Conservation (phyloP, 2,113 vertebrate species). For the Coreoperca whiteheadi region DNA sequence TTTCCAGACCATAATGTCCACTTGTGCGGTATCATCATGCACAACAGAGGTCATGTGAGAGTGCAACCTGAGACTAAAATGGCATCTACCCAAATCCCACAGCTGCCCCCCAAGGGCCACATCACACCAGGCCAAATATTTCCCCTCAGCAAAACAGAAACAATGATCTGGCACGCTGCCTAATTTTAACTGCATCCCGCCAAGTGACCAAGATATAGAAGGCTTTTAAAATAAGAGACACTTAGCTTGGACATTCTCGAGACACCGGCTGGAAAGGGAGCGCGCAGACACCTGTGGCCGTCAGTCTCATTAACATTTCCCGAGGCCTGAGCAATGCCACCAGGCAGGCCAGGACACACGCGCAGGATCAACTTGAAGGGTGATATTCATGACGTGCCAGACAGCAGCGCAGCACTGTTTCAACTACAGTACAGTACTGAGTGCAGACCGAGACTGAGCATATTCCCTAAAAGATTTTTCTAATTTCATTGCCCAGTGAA, state of each 20-base stretch:
- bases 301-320: slow-evolving; percentile 68
- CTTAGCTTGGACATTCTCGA: slow-evolving; percentile 66
- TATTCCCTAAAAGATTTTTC: not conserved
- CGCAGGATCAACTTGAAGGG: slow-evolving; percentile 14
- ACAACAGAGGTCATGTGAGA: slow-evolving; percentile 79
- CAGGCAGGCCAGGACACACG: slow-evolving; percentile 20
- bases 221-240: slow-evolving; percentile 67
- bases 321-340: slow-evolving; percentile 42
- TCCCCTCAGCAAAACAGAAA: slow-evolving; percentile 79
- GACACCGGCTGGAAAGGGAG: slow-evolving; percentile 52
- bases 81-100: slow-evolving; percentile 70
- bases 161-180: slow-evolving; percentile 78
- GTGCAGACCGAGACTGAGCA: not conserved
- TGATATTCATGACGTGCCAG: slow-evolving; percentile 23
- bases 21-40: slow-evolving; percentile 62
- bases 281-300: slow-evolving; percentile 75
- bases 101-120: slow-evolving; percentile 77
- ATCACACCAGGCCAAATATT: slow-evolving; percentile 76
- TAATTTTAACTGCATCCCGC: slow-evolving; percentile 78
- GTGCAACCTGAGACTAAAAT: slow-evolving; percentile 80
- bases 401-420: slow-evolving; percentile 3
- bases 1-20: slow-evolving; percentile 67
- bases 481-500: not conserved
- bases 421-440: not conserved
- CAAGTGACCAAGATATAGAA: slow-evolving; percentile 60